Evolutionary conservation across 1,140 invertebrate genomes (phyloP), one percentile per base, ranked within the genome.

Genomic region (Cecropterus lyciades): DNA sequence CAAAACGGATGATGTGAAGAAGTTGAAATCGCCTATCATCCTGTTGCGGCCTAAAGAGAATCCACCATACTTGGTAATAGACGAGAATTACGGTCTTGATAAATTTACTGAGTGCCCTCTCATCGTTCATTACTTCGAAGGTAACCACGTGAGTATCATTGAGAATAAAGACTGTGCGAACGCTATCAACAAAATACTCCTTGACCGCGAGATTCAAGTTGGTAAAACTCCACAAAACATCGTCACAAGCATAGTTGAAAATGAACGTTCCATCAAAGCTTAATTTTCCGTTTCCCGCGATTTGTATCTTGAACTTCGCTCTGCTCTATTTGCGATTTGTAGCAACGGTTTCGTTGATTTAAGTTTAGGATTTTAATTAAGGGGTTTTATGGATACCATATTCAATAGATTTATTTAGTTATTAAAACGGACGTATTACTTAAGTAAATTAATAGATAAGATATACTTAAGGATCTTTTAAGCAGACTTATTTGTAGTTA

Each of bases 141-240:
- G 96, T n/a, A 95, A 96, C 82, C 96, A 97, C 73, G 78, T 93
- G 0, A 94, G 93, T 10, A 95, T 97, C 73, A 75, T 96, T 63
- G 94, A 96, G 16, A 95, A 95, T 77, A 85, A 91, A 16, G 94
- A 94, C 73, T 80, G 95, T 37, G 92, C 94, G 0, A 88, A 94
- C 52, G 93, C 94, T 6, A 95, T 96, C 30, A 95, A 95, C 45
- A 86, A 78, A 55, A 55, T 79, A 9, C 43, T 92, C 15, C 7
- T 60, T 0, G 81, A 82, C 6, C 71, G 69, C 7, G 77, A 80
- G 3, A 74, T 15, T 6, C 42, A 70, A n/a, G 60, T 15, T 7
- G 71, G 60, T 0, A 86, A 87, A 46, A 48, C 57, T 0, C 53
- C 67, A 1, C 73, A 76, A 4, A 86, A 84, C 57, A 43, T 81